phyloP scores from a whole-genome alignment of 2,113 vertebrate species.

The Coptodon rendalli region DNA sequence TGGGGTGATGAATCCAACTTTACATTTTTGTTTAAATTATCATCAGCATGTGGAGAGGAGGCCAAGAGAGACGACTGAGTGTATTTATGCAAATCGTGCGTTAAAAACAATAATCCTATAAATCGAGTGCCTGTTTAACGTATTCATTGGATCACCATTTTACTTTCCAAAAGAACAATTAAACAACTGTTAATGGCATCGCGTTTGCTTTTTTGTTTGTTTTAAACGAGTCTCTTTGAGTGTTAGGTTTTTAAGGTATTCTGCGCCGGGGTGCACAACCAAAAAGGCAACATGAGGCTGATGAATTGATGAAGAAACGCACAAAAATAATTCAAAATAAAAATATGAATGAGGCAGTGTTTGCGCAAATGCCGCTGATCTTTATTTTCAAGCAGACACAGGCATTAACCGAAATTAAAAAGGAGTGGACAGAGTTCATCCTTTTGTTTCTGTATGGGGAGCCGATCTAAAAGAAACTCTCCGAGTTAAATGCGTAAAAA shows the following conservation, averaged over 20 bases:
- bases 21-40: neutral
- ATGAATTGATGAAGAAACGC: neutral
- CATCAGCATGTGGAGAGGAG: neutral
- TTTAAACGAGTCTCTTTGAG: neutral
- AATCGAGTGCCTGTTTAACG: neutral
- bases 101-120: neutral
- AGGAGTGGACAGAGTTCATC: neutral
- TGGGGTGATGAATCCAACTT: neutral
- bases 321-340: neutral
- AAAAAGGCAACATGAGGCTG: neutral
- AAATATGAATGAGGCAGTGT: neutral
- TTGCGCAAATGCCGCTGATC: neutral
- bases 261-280: neutral
- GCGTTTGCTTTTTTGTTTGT: neutral
- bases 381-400: neutral
- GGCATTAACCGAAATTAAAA: neutral
- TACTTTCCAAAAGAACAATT: neutral
- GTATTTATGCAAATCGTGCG: neutral
- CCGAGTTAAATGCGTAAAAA: neutral
- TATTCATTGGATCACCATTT: neutral
- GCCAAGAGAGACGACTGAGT: neutral
- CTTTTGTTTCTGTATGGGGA: neutral
- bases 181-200: neutral
- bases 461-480: neutral
- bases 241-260: neutral